Evolutionary conservation across 2,888 invertebrate genomes (phyloP).

Genomic region (Rhogogaster chlorosoma): DNA sequence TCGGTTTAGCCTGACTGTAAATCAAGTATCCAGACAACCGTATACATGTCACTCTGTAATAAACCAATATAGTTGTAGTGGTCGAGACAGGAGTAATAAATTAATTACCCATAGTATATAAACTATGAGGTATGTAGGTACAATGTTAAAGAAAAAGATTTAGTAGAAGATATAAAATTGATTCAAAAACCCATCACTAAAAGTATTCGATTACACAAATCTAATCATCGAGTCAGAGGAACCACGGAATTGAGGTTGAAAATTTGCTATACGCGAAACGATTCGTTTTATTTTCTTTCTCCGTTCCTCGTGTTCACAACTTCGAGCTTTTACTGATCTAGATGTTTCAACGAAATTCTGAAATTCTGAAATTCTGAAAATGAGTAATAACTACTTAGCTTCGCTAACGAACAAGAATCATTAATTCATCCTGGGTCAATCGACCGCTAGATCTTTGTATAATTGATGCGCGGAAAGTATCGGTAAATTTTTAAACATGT

Average conservation of each 20-base stretch:
- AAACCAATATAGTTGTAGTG: not conserved
- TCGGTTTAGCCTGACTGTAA: not conserved
- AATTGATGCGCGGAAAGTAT: not conserved
- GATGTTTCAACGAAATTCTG: not conserved
- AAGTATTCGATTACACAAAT: not conserved
- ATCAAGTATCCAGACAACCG: not conserved
- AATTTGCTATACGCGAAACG: not conserved
- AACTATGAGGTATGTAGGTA: not conserved
- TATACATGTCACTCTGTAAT: constrained; percentile 10
- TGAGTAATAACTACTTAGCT: not conserved
- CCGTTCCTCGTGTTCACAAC: too few relatives aligned
- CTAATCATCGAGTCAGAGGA: not conserved
- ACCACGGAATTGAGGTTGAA: too few relatives aligned
- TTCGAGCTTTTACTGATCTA: not conserved
- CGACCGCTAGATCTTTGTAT: not conserved
- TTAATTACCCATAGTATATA: not conserved
- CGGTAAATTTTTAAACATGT: not conserved
- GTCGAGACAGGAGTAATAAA: not conserved
- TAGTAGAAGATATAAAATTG: not conserved
- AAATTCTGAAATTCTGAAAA: too few relatives aligned
- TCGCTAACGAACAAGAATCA: not conserved
- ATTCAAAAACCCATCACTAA: not conserved
- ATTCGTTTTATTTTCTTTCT: not conserved
- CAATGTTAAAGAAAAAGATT: not conserved
- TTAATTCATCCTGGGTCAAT: not conserved